phyloP scores from a whole-genome alignment of 1,140 invertebrate genomes.

The Scaptomyza pallida region DNA sequence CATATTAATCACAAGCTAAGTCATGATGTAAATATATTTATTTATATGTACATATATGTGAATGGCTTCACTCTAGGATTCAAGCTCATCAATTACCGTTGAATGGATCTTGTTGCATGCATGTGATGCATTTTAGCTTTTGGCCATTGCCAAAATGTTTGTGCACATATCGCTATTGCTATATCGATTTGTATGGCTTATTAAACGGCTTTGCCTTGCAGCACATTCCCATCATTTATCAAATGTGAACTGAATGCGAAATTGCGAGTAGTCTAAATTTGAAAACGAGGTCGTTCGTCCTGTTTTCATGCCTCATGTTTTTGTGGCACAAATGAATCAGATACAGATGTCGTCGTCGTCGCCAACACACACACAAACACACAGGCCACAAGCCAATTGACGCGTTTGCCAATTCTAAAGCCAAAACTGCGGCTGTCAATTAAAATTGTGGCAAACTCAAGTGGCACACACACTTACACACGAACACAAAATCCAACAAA shows the following conservation, averaged over 20 bases:
- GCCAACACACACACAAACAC: background rate
- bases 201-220: slow-evolving; percentile 39
- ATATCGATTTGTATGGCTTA: slow-evolving; percentile 36
- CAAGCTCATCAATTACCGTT: slow-evolving; percentile 17
- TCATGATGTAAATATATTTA: background rate
- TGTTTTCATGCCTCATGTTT: background rate
- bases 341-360: background rate
- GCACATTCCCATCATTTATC: slow-evolving; percentile 67
- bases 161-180: no score
- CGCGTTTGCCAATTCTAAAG: slow-evolving; percentile 35
- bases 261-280: slow-evolving; percentile 40
- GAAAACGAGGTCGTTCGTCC: slow-evolving; percentile 10
- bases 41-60: background rate
- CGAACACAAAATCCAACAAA: slow-evolving; percentile 26
- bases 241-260: slow-evolving; percentile 49
- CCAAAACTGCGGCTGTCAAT: slow-evolving; percentile 64
- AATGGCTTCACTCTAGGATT: background rate
- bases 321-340: slow-evolving; percentile 6
- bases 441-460: slow-evolving; percentile 78
- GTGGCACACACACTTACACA: slow-evolving; percentile 60
- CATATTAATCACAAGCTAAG: background rate
- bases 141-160: slow-evolving; percentile 2
- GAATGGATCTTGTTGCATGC: background rate
- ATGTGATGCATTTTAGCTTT: slow-evolving; percentile 5
- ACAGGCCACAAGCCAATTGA: slow-evolving; percentile 21